Evolutionary conservation across 2,888 invertebrate genomes (phyloP).

Genomic region (Emmelina monodactyla): DNA sequence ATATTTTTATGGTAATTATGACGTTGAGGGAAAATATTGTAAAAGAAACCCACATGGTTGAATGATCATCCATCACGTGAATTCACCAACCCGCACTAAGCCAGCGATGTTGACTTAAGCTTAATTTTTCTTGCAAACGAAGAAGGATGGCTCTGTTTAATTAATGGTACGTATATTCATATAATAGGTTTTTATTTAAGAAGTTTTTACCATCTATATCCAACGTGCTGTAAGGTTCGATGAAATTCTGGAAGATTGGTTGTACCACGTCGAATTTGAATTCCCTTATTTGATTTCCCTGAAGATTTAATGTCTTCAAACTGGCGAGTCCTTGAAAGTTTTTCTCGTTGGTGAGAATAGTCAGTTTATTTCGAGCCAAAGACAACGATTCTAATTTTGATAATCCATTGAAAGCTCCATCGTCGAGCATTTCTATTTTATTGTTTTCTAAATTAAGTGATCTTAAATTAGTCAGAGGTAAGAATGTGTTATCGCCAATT

Average conservation of each 20-base stretch:
- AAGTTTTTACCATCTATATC: constrained; percentile 41
- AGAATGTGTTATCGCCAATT: constrained; percentile 79
- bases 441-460: constrained; percentile 43
- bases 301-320: constrained; percentile 34
- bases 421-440: constrained; percentile 53
- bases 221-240: constrained; percentile 28
- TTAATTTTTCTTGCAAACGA: too few species aligned
- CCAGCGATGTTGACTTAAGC: too few species aligned
- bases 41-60: too few species aligned
- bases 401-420: constrained; percentile 47
- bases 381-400: constrained; percentile 31
- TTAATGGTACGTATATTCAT: too few species aligned
- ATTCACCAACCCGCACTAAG: too few species aligned
- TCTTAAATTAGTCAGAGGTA: constrained; percentile 33
- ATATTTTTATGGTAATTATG: too few species aligned
- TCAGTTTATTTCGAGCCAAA: constrained; percentile 38
- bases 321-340: constrained; percentile 34
- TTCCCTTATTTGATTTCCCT: constrained; percentile 36
- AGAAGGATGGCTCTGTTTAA: too few species aligned
- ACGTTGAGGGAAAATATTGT: too few species aligned
- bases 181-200: too few species aligned
- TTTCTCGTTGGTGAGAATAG: constrained; percentile 32
- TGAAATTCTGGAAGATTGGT: constrained; percentile 41
- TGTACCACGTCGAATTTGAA: constrained; percentile 35
- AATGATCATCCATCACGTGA: too few species aligned